Base-by-base conservation (phyloP, 2,888 invertebrate genomes). In the Sarcophaga caerulescens region DNA sequence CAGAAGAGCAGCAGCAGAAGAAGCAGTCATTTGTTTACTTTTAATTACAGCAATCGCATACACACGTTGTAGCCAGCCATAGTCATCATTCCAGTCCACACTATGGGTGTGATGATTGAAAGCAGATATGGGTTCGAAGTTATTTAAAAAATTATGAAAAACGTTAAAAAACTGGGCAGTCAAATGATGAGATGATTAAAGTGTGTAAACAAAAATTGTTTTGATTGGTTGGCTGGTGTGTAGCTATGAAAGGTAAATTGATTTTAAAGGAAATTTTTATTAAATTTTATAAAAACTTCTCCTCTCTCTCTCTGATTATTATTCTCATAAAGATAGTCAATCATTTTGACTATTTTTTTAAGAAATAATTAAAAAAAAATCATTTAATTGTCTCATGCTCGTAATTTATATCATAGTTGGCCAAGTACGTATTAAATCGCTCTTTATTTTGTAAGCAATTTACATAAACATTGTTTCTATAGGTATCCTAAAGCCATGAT, bases 1-100 rank as follows among this genome's bases (percentile, higher is more conserved):
- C 17, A 14, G 12, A 52, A 52, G 17, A 1, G 4, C 12, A 52
- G 52, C 0, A 4, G 12, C 14, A 52, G 52, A 52, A 52, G 2
- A 57, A 63, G n/a, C 44, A 25, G 35, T 35, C 35, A 63, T 59
- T 79, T 84, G 74, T 84, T 79, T 84, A 59, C 69, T 84, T 84
- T 84, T 84, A 84, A 84, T 84, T 84, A 69, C 60, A 45, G 12
- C 44, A 59, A 76, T 23, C 52, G 52, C 52, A 17, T 52, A 52
- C 17, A 52, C 52, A 17, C 4, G 17, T 4, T 14, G 5, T 52
- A 52, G 12, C 52, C 52, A 52, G 52, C 52, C 52, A 52, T 17
- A 52, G 17, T 17, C 14, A 14, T 52, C 17, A 14, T 52, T 4
- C 52, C 5, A 17, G 8, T 12, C 52, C 17, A 52, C 52, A 52